Evolutionary conservation across 2,113 vertebrate genomes (phyloP), one percentile per base, ranked within the genome.

Genomic region (Dolichotis patagonum): DNA sequence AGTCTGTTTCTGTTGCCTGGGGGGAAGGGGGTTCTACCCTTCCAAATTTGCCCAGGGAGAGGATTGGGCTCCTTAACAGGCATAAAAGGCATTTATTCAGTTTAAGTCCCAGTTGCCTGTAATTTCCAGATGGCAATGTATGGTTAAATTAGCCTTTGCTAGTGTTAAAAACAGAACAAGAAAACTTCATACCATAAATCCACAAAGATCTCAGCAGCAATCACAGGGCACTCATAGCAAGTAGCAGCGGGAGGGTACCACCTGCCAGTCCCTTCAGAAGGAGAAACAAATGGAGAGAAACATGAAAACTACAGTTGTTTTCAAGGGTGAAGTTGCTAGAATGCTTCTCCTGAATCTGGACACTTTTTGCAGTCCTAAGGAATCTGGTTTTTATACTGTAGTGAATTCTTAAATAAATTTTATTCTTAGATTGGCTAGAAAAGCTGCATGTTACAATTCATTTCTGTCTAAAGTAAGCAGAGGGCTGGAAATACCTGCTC

Each of bases 401-500:
- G 80, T 93, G 35, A 43, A 80, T 85, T 84, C 62, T 81, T 92
- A 73, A 93, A 89, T 89, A 83, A 6, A 77, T 49, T 56, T 85
- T 97, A 56, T 71, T 96, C 63, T 88, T 97, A 67, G 16, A 13
- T 85, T 94, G 96, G 6, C 83, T 97, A 87, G 83, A 49, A 77
- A 63, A 19, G 5, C 43, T 91, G 56, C 19, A 54, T 22, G 9
- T 78, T 26, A n/a, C 35, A 30, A 52, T 94, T 71, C 41, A 85
- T 98, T 90, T 95, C 93, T 65, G 28, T 97, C 92, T 93, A 13
- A 91, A 87, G 38, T 26, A 78, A 95, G 90, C 77, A 94, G 35
- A 90, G 49, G 58, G 63, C 80, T 93, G 58, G 62, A 95, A 85
- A 87, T 58, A 49, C 56, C 75, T 94, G 87, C 82, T 73, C 6